phyloP scores from a whole-genome alignment of 2,113 vertebrate species.

The Indri indri region DNA sequence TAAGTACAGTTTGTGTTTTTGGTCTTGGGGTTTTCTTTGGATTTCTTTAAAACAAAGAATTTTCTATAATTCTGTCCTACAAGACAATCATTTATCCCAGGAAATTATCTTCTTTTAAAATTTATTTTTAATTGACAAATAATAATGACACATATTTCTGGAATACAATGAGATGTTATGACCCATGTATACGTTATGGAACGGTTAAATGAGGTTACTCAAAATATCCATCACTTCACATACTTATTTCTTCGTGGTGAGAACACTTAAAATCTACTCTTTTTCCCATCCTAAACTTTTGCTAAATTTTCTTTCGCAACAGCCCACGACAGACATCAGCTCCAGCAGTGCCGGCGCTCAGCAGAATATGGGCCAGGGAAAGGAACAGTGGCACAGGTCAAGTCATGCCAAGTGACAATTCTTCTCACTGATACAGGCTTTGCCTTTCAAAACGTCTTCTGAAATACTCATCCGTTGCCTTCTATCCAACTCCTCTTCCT shows the following conservation, averaged over 20 bases:
- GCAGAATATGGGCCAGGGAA: rapidly evolving
- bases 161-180: not conserved
- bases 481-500: not conserved
- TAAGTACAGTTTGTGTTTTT: not conserved
- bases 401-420: too few species aligned
- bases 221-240: not conserved
- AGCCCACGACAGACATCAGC: not conserved
- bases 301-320: not conserved
- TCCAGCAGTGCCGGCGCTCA: not conserved
- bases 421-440: not conserved
- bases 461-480: not conserved
- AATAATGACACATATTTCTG: not conserved
- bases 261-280: not conserved
- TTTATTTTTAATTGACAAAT: not conserved
- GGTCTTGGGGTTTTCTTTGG: not conserved
- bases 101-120: not conserved
- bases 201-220: not conserved
- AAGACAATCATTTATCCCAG: not conserved
- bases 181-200: not conserved
- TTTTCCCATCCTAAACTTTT: not conserved
- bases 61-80: not conserved
- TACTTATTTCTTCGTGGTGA: not conserved
- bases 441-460: not conserved
- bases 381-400: not conserved
- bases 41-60: not conserved